Evolutionary conservation across 1,140 invertebrate species (phyloP).

Genomic region (Drosophila pseudoananassae): DNA sequence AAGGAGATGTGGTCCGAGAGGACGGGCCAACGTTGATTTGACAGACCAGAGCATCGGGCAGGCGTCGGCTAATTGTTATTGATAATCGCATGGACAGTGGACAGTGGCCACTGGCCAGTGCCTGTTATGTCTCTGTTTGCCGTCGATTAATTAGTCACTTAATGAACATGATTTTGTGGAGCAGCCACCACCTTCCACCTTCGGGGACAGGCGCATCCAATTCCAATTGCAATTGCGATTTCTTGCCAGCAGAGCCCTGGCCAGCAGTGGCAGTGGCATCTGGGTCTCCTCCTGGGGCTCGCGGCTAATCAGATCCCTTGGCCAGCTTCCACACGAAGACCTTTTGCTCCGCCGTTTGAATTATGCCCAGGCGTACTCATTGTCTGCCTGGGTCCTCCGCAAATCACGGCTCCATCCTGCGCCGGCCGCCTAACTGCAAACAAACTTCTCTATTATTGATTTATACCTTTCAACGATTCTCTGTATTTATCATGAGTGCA

Average conservation of each 20-base stretch:
- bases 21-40: constrained; percentile 38
- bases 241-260: background rate
- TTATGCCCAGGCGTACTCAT: constrained; percentile 80
- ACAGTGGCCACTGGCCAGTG: background rate
- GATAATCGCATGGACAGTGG: constrained; percentile 52
- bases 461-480: constrained; percentile 84
- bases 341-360: constrained; percentile 68
- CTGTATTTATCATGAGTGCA: constrained; percentile 84
- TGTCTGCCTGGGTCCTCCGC: constrained; percentile 60
- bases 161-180: constrained; percentile 53
- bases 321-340: constrained; percentile 66
- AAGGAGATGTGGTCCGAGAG: background rate
- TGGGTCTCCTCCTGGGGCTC: constrained; percentile 45
- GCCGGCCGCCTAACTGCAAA: constrained; percentile 71
- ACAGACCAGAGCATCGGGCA: constrained; percentile 51
- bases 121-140: constrained; percentile 57
- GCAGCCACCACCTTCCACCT: constrained; percentile 21
- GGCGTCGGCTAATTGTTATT: constrained; percentile 79
- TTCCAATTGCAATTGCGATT: constrained; percentile 20
- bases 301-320: constrained; percentile 64
- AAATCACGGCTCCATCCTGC: constrained; percentile 68
- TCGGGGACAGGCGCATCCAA: constrained; percentile 26
- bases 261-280: constrained; percentile 5
- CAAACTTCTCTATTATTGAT: constrained; percentile 83
- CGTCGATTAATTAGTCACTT: constrained; percentile 75